Conservation (phyloP, 23 tunicate species). For the Ciona savignyi region DNA sequence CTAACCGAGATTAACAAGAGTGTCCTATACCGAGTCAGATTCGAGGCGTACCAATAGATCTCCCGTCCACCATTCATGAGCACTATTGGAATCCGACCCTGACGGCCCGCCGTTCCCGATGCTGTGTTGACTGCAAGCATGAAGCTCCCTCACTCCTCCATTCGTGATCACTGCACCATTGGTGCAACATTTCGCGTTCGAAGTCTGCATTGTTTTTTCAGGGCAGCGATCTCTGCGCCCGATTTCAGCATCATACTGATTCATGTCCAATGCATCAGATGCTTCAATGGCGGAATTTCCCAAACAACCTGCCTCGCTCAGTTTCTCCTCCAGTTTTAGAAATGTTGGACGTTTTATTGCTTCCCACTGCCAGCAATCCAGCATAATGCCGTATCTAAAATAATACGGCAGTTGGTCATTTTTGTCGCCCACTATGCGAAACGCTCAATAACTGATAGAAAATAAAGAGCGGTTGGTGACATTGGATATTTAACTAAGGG, state of each 20-base stretch:
- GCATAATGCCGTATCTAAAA: conserved; percentile 64
- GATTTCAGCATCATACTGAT: conserved; percentile 24
- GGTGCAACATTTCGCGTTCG: background rate
- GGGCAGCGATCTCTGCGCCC: conserved; percentile 15
- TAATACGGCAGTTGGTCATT: no score
- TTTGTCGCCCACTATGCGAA: no score
- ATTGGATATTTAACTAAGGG: no score
- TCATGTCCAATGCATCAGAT: conserved; percentile 9
- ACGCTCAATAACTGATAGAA: no score
- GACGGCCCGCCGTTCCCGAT: background rate
- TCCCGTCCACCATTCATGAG: conserved; percentile 6
- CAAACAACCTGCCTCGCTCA: background rate
- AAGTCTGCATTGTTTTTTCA: background rate
- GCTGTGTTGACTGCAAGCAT: background rate
- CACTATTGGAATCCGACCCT: background rate
- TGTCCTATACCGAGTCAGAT: background rate
- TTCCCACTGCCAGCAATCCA: conserved; percentile 75
- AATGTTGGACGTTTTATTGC: conserved; percentile 73
- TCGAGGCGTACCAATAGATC: background rate
- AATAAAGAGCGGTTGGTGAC: no score
- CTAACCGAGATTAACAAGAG: background rate
- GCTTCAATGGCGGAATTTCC: conserved; percentile 6
- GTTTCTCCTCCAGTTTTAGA: conserved; percentile 34
- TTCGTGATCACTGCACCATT: background rate
- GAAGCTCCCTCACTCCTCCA: background rate